A percentile compares a stretch with the other conserved stretches of the same genome.
Evolutionary conservation across 2,113 vertebrate species (phyloP).

Genomic region (Ornithorhynchus anatinus): DNA sequence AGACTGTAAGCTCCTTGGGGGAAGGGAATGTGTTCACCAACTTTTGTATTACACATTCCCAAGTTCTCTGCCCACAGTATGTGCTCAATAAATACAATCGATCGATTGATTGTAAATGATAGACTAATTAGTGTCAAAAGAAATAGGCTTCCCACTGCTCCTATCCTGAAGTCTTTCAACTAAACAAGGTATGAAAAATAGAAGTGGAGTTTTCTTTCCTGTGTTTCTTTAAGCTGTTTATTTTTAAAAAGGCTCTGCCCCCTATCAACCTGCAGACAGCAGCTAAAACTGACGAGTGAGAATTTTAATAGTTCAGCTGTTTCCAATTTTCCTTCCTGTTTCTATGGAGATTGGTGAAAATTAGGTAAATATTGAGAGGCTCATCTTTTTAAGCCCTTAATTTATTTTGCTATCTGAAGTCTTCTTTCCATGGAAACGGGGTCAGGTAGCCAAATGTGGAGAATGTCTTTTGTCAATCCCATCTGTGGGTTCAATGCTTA

Average conservation of each 20-base stretch:
- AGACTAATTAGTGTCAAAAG: no score
- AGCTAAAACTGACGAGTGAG: background rate
- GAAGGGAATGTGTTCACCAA: no score
- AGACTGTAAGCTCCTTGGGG: no score
- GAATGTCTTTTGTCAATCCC: background rate
- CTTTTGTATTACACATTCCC: no score
- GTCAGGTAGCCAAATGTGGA: background rate
- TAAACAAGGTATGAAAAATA: background rate
- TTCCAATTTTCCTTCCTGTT: background rate
- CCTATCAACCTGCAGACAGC: no score
- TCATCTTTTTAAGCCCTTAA: background rate
- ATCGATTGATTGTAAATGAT: no score
- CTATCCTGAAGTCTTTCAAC: background rate
- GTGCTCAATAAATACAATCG: no score
- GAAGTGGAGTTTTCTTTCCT: conserved; percentile 3
- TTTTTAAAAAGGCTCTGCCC: no score
- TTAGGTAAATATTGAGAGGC: background rate
- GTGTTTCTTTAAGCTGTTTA: background rate
- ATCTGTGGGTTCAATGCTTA: background rate
- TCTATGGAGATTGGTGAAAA: background rate
- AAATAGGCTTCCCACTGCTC: no score
- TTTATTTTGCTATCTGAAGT: background rate
- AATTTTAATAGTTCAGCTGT: background rate
- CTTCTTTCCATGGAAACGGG: background rate
- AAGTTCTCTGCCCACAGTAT: no score